phyloP scores from a whole-genome alignment of 2,888 invertebrate genomes.

The Catonia carolina region DNA sequence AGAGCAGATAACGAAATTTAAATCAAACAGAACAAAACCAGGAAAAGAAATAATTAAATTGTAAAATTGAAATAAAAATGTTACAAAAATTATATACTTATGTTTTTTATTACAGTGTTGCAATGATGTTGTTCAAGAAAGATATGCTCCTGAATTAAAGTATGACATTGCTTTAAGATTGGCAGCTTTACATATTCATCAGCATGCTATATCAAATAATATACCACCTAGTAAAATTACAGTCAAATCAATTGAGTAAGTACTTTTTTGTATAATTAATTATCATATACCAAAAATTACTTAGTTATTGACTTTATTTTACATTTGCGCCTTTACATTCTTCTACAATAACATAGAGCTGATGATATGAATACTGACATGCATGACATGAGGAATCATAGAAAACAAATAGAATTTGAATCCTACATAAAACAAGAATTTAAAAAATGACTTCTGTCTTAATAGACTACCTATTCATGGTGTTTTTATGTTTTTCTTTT shows the following conservation, averaged over 20 bases:
- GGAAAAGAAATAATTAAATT: too few relatives aligned
- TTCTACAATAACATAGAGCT: neutral
- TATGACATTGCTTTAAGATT: constrained; percentile 80
- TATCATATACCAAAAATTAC: neutral
- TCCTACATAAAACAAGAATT: too few relatives aligned
- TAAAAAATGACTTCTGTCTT: too few relatives aligned
- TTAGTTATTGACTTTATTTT: neutral
- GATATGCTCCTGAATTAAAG: constrained; percentile 82
- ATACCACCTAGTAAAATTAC: constrained; percentile 73
- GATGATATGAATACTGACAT: neutral
- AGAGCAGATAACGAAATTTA: too few relatives aligned
- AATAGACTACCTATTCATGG: too few relatives aligned
- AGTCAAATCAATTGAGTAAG: constrained; percentile 81
- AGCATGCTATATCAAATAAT: constrained; percentile 78
- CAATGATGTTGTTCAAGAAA: constrained; percentile 86
- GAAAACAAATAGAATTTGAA: too few relatives aligned
- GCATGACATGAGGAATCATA: too few relatives aligned
- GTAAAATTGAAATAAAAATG: too few relatives aligned
- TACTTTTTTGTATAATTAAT: constrained; percentile 39
- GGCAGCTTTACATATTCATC: constrained; percentile 86
- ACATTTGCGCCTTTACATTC: neutral
- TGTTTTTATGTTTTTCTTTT: too few relatives aligned
- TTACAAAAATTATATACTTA: too few relatives aligned
- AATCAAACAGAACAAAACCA: too few relatives aligned
- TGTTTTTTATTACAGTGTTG: constrained; percentile 57